phyloP scores from a whole-genome alignment of 2,888 invertebrate genomes.

The Lepas anatifera region DNA sequence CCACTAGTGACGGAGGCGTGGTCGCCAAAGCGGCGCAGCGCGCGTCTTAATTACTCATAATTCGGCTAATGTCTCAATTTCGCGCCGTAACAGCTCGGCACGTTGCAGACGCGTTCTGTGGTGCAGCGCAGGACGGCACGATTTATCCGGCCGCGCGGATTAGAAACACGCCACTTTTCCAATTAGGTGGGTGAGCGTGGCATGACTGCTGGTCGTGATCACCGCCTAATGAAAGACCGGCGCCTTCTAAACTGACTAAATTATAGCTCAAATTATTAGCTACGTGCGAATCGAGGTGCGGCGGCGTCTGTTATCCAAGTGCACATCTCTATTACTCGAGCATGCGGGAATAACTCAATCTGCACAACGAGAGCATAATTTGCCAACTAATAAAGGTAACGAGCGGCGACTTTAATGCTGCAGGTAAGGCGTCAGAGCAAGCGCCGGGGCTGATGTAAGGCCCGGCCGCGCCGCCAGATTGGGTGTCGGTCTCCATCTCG shows the following conservation, averaged over 20 bases:
- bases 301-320: not conserved
- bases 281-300: constrained; percentile 9
- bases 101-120: not conserved
- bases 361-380: constrained; percentile 12
- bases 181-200: not conserved
- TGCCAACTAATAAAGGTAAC: constrained; percentile 12
- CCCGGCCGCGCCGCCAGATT: not conserved
- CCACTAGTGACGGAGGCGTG: not conserved
- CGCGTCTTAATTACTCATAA: constrained; percentile 7
- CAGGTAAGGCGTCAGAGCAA: not conserved
- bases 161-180: constrained; percentile 11
- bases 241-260: constrained; percentile 11
- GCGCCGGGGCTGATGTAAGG: not conserved
- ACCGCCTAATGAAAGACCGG: not conserved
- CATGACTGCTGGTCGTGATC: not conserved
- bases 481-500: not conserved
- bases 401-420: constrained; percentile 10
- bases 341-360: constrained; percentile 11
- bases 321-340: constrained; percentile 7
- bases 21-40: not conserved
- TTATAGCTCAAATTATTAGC: constrained; percentile 4
- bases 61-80: constrained; percentile 11
- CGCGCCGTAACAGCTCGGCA: not conserved
- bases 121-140: not conserved
- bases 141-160: not conserved